A percentile compares a stretch with the other conserved stretches of the same genome.
These are phyloP conservation scores for Paedocypris sp. DNA, from an alignment of 2,113 vertebrate species.

Conservation along the genomic window DNA sequence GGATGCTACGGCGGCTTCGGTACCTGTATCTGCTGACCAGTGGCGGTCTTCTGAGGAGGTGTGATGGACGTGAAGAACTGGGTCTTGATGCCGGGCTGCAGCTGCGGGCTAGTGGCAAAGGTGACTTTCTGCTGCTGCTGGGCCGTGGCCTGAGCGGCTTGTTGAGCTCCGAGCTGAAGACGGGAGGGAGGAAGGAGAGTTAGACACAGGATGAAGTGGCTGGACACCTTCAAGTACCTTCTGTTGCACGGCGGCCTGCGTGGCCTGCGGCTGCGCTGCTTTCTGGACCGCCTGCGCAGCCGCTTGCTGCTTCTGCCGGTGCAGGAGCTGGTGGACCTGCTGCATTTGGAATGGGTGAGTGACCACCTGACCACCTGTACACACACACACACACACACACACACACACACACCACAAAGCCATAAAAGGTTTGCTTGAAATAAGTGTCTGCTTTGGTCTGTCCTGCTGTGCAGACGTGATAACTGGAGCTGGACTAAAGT, in stretches of 20 bases:
- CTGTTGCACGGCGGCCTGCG: slow-evolving; percentile 70
- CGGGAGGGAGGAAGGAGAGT: neutral
- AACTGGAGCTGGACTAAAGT: too few species aligned
- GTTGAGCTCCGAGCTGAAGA: slow-evolving; percentile 69
- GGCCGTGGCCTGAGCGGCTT: slow-evolving; percentile 64
- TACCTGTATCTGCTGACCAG: slow-evolving; percentile 83
- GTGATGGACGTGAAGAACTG: slow-evolving; percentile 81
- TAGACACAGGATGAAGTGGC: too few species aligned
- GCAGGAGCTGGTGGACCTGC: slow-evolving; percentile 64
- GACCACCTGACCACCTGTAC: slow-evolving; percentile 67
- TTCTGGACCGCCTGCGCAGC: slow-evolving; percentile 70
- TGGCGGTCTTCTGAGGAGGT: slow-evolving; percentile 76
- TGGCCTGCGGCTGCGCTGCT: slow-evolving; percentile 70
- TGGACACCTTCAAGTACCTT: too few species aligned
- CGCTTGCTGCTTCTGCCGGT: slow-evolving; percentile 66
- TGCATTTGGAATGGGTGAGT: slow-evolving; percentile 61
- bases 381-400: neutral
- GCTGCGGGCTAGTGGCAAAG: slow-evolving; percentile 65
- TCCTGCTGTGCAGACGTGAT: too few species aligned
- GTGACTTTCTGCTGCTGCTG: slow-evolving; percentile 83
- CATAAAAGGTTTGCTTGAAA: neutral
- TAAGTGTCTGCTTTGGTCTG: too few species aligned
- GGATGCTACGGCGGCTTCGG: too few species aligned
- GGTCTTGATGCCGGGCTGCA: slow-evolving; percentile 81
- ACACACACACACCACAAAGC: neutral